Conservation (phyloP, 2,888 invertebrate genomes). For the Ochropleura plecta region DNA sequence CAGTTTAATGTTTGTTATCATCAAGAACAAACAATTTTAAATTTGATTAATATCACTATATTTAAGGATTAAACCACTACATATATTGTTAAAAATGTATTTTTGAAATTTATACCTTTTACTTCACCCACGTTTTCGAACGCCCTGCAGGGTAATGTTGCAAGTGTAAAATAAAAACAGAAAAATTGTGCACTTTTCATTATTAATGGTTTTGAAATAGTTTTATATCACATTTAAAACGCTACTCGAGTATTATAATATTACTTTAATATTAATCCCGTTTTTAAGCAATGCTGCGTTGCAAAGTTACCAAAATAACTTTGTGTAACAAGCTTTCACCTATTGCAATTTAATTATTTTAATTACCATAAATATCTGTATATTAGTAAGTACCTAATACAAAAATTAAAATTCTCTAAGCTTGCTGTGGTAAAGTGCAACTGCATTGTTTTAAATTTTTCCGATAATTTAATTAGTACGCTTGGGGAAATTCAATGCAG, state of each 20-base stretch:
- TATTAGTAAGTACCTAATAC: not conserved
- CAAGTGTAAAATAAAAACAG: constrained; percentile 21
- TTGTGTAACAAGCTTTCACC: not conserved
- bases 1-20: too few species aligned
- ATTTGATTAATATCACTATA: not conserved
- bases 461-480: not conserved
- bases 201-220: not conserved
- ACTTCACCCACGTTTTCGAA: constrained; percentile 33
- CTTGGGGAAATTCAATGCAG: constrained; percentile 12
- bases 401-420: not conserved
- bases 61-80: too few species aligned
- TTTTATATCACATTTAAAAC: not conserved
- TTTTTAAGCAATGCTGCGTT: not conserved
- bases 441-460: too few species aligned
- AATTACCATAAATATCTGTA: not conserved
- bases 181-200: constrained; percentile 1
- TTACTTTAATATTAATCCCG: too few species aligned
- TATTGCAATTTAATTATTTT: too few species aligned
- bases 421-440: too few species aligned
- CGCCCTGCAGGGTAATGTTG: constrained; percentile 41
- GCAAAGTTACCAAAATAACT: not conserved
- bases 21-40: not conserved
- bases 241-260: not conserved
- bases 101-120: not conserved
- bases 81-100: not conserved